Evolutionary conservation across 2,797 vertebrate genomes (phyloP), one percentile per base, ranked within the genome.

Genomic region (Luscinia megarhynchos): DNA sequence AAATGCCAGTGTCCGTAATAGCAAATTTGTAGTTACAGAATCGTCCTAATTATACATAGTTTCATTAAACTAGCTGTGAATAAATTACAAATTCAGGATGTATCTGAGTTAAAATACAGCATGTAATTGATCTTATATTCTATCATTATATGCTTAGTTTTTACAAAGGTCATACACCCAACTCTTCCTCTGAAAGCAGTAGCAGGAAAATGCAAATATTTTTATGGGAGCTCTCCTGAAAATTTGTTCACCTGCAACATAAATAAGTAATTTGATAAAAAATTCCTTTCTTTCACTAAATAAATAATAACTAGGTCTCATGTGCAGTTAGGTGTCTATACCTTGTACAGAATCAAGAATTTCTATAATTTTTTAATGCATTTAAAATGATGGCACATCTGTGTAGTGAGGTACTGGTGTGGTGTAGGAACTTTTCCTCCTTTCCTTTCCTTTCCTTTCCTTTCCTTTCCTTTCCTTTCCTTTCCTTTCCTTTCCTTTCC

Each of bases 41-140:
- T 54, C 41, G 62, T 80, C 34, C 20, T 91, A 91, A 95, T 94
- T 88, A 68, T 84, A 68, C 46, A 93, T 93, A 41, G 27, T 83
- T 89, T 95, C 68, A 94, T 91, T 97, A 89, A 95, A 93, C 5
- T 82, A 87, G 74, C 38, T 4, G 29, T 88, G 81, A 94, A 92
- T 94, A 92, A 92, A 87, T 94, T 68, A 55, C 12, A 80, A 61
- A 84, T 58, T 84, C 11, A 23, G 36, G 14, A 22, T 76, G 7
- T 57, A 88, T 90, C 54, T 80, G 57, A 78, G 41, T 88, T 88
- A 82, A 91, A 87, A 36, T 53, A 81, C 45, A 34, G 29, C n/a
- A 91, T 76, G 34, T 95, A 88, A 78, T 89, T 87, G 5, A 83
- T 93, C 91, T 80, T 70, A 38, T 73, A 72, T 76, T 89, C 59